Conservation (phyloP, 1,140 invertebrate genomes). For the Habropoda laboriosa region DNA sequence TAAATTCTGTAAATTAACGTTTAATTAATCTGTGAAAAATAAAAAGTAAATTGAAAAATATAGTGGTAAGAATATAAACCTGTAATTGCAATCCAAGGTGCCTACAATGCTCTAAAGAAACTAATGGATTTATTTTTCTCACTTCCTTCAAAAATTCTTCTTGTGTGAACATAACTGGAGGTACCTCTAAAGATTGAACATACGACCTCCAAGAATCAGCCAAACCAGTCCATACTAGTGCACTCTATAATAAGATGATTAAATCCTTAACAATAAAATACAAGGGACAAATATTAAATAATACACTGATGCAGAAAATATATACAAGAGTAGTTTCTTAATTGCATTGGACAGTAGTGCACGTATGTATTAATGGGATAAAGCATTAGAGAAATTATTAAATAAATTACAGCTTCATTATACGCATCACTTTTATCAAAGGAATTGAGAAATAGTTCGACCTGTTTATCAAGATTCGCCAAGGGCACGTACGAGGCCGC, state of each 20-base stretch:
- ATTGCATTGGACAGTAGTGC: conserved; percentile 63
- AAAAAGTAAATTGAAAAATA: neutral
- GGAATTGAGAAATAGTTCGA: conserved; percentile 81
- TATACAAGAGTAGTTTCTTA: conserved; percentile 64
- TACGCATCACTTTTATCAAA: conserved; percentile 75
- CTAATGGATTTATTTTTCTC: conserved; percentile 79
- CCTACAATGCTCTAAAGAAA: conserved; percentile 77
- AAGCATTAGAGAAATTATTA: conserved; percentile 69
- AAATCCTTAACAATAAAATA: conserved; percentile 46
- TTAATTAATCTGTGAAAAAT: neutral
- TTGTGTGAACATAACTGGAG: conserved; percentile 75
- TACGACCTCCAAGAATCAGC: conserved; percentile 77
- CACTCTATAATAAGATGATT: conserved; percentile 72
- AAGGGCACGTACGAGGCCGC: conserved; percentile 80
- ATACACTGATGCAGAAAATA: conserved; percentile 68
- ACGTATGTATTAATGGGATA: conserved; percentile 70
- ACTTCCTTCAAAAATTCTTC: conserved; percentile 76
- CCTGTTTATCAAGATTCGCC: conserved; percentile 81
- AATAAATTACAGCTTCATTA: conserved; percentile 64
- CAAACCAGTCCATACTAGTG: conserved; percentile 78
- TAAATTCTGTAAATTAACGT: conserved; percentile 68
- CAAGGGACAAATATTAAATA: conserved; percentile 36
- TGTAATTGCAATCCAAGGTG: conserved; percentile 78
- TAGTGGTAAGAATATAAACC: conserved; percentile 55
- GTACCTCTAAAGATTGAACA: conserved; percentile 75